A percentile compares a stretch with the other conserved stretches of the same genome.
Conservation (phyloP, 2,113 vertebrate genomes). For the Pycnonotus jocosus region DNA sequence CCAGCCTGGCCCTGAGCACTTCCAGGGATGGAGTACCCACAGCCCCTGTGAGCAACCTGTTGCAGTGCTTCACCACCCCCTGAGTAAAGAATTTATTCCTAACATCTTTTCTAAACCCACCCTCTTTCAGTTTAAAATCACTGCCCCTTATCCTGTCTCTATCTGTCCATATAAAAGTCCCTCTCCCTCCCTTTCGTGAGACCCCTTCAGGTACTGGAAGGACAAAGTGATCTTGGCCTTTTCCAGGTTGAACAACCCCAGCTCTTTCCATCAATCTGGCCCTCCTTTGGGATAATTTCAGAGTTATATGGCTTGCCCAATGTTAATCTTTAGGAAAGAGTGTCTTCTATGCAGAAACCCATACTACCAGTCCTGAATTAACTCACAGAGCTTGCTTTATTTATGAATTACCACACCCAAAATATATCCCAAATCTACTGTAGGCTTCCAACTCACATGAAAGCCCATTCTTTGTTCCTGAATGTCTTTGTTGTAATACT, state of each 20-base stretch:
- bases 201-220: not conserved
- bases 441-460: not conserved
- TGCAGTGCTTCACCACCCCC: not conserved
- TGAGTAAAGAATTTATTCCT: not conserved
- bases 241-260: not conserved
- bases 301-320: not conserved
- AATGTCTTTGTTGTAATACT: not conserved
- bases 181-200: not conserved
- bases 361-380: not conserved
- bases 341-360: not conserved
- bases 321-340: not conserved
- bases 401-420: not conserved
- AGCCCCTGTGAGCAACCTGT: not conserved
- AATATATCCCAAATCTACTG: not conserved
- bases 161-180: not conserved
- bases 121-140: not conserved
- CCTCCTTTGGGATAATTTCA: accelerated
- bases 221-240: not conserved
- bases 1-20: not conserved
- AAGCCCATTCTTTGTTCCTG: not conserved
- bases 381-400: not conserved
- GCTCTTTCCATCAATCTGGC: not conserved
- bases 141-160: not conserved
- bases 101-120: not conserved
- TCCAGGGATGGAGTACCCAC: not conserved